A percentile compares a stretch with the other conserved stretches of the same genome.
These are phyloP conservation scores for Periparus ater DNA, from an alignment of 2,797 vertebrate genomes.

Conservation along the genomic window DNA sequence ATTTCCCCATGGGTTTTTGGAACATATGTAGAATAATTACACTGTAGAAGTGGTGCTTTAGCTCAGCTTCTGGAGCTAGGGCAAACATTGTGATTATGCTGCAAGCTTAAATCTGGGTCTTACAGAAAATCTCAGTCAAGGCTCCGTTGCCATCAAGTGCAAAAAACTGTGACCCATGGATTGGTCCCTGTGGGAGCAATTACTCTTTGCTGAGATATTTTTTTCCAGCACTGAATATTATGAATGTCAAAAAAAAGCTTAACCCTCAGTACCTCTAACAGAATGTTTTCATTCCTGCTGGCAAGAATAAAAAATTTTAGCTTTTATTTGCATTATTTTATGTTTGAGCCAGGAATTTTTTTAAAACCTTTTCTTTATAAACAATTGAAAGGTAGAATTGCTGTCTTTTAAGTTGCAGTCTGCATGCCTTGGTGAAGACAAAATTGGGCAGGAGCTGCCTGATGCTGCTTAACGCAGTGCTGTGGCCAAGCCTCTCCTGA, in stretches of 20 bases:
- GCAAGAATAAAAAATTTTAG: conserved; percentile 28
- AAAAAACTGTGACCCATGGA: conserved; percentile 80
- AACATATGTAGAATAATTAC: conserved; percentile 59
- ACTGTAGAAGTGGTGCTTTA: conserved; percentile 34
- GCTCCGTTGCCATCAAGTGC: conserved; percentile 75
- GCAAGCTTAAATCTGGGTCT: conserved; percentile 64
- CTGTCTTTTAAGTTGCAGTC: neutral
- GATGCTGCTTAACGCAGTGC: neutral
- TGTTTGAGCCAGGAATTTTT: neutral
- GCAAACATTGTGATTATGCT: conserved; percentile 61
- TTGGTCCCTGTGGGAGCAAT: conserved; percentile 94
- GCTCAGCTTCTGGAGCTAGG: conserved; percentile 31
- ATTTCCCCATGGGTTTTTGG: conserved; percentile 28
- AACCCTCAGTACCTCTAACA: conserved; percentile 79
- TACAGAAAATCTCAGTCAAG: conserved; percentile 72
- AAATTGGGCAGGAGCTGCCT: neutral
- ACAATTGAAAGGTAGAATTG: neutral
- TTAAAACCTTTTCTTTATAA: neutral
- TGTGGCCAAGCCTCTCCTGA: neutral
- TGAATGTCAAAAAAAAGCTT: conserved; percentile 83
- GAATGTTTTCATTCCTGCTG: conserved; percentile 66
- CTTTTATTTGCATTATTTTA: conserved; percentile 37
- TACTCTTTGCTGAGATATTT: conserved; percentile 79
- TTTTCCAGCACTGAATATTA: conserved; percentile 75
- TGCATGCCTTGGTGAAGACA: neutral